These are phyloP conservation scores for Tribolium freemani DNA, from an alignment of 2,888 invertebrate species.

Conservation along the genomic window DNA sequence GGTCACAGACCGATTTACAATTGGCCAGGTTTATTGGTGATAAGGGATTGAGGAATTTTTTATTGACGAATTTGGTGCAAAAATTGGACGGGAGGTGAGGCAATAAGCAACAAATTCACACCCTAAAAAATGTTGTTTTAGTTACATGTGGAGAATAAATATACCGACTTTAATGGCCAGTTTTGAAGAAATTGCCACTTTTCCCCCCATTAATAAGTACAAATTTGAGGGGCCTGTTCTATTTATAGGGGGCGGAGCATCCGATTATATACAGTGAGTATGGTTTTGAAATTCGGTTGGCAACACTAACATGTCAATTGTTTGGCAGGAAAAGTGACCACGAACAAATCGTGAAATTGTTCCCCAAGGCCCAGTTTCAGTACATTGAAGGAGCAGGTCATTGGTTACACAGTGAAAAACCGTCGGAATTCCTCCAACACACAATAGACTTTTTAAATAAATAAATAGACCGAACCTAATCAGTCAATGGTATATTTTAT, in stretches of 20 bases:
- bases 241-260: constrained; percentile 88
- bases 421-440: constrained; percentile 79
- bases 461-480: background rate
- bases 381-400: constrained; percentile 89
- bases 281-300: constrained; percentile 48
- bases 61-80: constrained; percentile 86
- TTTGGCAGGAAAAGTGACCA: constrained; percentile 71
- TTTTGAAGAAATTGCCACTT: constrained; percentile 75
- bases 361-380: constrained; percentile 79
- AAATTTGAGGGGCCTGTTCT: constrained; percentile 76
- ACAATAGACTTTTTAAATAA: constrained; percentile 75
- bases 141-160: constrained; percentile 86
- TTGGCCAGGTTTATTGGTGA: constrained; percentile 73
- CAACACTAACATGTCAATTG: background rate
- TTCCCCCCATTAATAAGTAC: constrained; percentile 70
- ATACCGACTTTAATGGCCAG: constrained; percentile 79
- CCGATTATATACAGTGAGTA: constrained; percentile 81
- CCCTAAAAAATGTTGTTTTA: constrained; percentile 51
- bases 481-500: constrained; percentile 30
- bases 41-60: constrained; percentile 79
- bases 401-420: constrained; percentile 95
- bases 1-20: constrained; percentile 77
- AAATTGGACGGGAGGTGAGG: constrained; percentile 60
- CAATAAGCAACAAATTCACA: background rate
- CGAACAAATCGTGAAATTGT: constrained; percentile 76